These are phyloP conservation scores for Diarsia dahlii DNA, from an alignment of 2,888 invertebrate species.

Conservation along the genomic window DNA sequence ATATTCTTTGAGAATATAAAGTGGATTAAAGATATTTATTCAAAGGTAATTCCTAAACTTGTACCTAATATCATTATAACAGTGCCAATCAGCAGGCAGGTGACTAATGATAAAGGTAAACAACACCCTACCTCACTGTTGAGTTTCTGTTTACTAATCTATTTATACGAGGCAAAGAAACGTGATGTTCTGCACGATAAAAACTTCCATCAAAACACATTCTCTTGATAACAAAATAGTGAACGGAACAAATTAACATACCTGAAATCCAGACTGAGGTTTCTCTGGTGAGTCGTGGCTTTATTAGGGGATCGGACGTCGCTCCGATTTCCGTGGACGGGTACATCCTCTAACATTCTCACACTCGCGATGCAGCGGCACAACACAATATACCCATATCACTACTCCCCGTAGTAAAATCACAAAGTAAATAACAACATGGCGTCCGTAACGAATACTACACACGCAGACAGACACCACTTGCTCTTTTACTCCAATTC, in stretches of 20 bases:
- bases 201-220: slow-evolving; percentile 22
- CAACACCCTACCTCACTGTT: slow-evolving; percentile 22
- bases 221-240: slow-evolving; percentile 50
- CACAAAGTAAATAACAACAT: slow-evolving; percentile 89
- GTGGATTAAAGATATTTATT: neutral
- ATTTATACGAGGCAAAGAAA: slow-evolving; percentile 17
- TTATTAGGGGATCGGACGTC: slow-evolving; percentile 83
- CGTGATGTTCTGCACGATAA: slow-evolving; percentile 11
- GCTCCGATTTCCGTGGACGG: slow-evolving; percentile 87
- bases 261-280: slow-evolving; percentile 97
- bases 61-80: neutral
- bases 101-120: slow-evolving; percentile 40
- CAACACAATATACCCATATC: slow-evolving; percentile 85
- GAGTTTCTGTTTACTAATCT: slow-evolving; percentile 40
- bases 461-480: slow-evolving; percentile 62
- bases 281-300: slow-evolving; percentile 94
- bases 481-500: slow-evolving; percentile 32
- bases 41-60: neutral
- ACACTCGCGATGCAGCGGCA: slow-evolving; percentile 79
- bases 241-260: slow-evolving; percentile 78
- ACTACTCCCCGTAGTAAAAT: slow-evolving; percentile 78
- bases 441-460: slow-evolving; percentile 80
- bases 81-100: neutral
- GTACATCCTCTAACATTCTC: slow-evolving; percentile 91
- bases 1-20: neutral